phyloP scores from a whole-genome alignment of 2,797 vertebrate genomes.

The Philypnodon macrostomus region DNA sequence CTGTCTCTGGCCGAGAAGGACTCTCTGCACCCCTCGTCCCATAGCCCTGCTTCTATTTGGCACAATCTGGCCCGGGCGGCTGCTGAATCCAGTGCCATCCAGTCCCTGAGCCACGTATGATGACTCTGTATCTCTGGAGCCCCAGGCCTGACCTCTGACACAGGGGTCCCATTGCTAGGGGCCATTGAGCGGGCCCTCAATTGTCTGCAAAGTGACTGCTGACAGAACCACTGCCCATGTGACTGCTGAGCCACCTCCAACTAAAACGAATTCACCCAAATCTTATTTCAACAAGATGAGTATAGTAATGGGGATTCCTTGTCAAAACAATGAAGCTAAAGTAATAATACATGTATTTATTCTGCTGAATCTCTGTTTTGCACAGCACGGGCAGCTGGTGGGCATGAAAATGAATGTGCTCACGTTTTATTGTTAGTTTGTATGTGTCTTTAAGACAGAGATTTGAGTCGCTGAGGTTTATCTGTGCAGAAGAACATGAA shows the following conservation, averaged over 20 bases:
- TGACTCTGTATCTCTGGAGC: constrained; percentile 57
- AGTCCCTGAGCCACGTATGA: constrained; percentile 98
- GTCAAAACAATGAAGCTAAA: constrained; percentile 79
- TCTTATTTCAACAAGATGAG: constrained; percentile 66
- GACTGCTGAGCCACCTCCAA: constrained; percentile 66
- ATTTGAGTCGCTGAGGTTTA: constrained; percentile 42
- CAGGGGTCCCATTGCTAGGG: constrained; percentile 86
- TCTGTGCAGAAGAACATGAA: constrained; percentile 45
- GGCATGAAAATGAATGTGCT: constrained; percentile 71
- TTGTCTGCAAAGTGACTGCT: constrained; percentile 88
- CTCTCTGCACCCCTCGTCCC: constrained; percentile 85
- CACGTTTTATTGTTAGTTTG: constrained; percentile 69
- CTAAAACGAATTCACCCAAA: constrained; percentile 80
- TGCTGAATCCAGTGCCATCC: constrained; percentile 93
- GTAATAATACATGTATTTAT: constrained; percentile 91
- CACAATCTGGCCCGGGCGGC: constrained; percentile 93
- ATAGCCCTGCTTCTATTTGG: constrained; percentile 91
- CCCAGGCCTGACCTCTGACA: constrained; percentile 59
- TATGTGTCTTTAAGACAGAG: constrained; percentile 57
- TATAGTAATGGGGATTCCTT: constrained; percentile 48
- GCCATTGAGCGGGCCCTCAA: constrained; percentile 76
- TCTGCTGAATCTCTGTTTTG: constrained; percentile 94
- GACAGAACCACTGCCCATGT: constrained; percentile 82
- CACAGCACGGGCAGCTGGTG: constrained; percentile 98
- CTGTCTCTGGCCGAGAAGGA: constrained; percentile 97